Evolutionary conservation across 1,140 invertebrate genomes (phyloP).

Genomic region (Hylaeus volcanicus): DNA sequence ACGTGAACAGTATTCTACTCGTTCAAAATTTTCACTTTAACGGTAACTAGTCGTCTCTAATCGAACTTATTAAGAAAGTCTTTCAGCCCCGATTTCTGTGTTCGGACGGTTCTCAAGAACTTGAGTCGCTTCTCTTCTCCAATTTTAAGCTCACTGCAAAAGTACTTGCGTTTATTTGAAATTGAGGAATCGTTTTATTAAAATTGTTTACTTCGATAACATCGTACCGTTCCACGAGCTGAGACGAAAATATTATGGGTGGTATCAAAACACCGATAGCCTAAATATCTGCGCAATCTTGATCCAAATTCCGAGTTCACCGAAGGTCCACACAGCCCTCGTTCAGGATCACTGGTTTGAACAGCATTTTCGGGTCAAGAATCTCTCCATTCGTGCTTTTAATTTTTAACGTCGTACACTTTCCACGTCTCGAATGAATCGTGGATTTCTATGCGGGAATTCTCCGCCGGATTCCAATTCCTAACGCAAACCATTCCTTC

Average conservation of each 20-base stretch:
- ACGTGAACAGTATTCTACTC: slow-evolving; percentile 1
- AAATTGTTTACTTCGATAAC: background rate
- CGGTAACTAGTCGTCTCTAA: slow-evolving; percentile 28
- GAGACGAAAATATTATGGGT: no score
- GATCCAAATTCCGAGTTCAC: no score
- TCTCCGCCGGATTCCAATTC: background rate
- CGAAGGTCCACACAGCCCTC: no score
- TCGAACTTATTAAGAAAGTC: slow-evolving; percentile 42
- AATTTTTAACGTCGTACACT: background rate
- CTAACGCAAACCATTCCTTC: background rate
- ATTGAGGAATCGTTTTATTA: slow-evolving; percentile 28
- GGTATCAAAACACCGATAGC: no score
- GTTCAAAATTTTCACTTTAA: background rate
- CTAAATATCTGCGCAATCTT: no score
- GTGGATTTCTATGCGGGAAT: slow-evolving; percentile 11
- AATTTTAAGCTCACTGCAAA: slow-evolving; percentile 24
- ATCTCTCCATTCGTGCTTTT: background rate
- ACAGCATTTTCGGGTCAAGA: no score
- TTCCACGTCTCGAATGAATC: background rate
- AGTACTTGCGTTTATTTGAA: slow-evolving; percentile 31
- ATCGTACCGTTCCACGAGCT: background rate
- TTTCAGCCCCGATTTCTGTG: background rate
- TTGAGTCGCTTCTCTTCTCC: background rate
- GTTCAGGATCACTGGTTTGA: no score
- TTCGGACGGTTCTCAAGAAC: background rate